Conservation (phyloP, 2,113 vertebrate genomes). For the Antennarius striatus region DNA sequence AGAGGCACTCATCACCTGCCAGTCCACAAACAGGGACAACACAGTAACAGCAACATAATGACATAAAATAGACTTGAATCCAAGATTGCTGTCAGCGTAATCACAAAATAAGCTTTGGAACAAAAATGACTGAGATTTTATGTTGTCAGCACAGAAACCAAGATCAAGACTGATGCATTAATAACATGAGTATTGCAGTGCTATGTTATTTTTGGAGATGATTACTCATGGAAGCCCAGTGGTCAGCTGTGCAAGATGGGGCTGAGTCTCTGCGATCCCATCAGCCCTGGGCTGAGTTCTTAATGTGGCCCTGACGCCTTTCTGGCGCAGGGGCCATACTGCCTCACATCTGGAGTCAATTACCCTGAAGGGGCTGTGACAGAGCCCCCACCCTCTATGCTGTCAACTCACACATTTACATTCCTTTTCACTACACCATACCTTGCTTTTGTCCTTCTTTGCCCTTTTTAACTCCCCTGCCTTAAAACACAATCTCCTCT, state of each 20-base stretch:
- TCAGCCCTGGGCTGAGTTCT: conserved; percentile 75
- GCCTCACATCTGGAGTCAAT: conserved; percentile 80
- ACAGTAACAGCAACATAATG: conserved; percentile 32
- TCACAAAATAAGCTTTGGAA: background rate
- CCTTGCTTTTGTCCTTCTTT: conserved; percentile 28
- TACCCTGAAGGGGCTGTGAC: conserved; percentile 75
- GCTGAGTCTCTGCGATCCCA: conserved; percentile 59
- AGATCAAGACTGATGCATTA: conserved; percentile 10
- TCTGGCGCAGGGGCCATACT: conserved; percentile 77
- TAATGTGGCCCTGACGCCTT: conserved; percentile 80
- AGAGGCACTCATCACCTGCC: conserved; percentile 17
- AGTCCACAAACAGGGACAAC: conserved; percentile 6
- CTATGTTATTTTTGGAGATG: conserved; percentile 37
- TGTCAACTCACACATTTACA: conserved; percentile 61
- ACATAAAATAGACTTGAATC: conserved; percentile 13
- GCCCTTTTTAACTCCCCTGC: background rate
- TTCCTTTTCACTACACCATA: conserved; percentile 60
- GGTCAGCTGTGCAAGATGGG: conserved; percentile 52
- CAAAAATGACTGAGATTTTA: conserved; percentile 11
- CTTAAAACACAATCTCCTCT: background rate
- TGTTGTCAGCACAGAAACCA: conserved; percentile 3
- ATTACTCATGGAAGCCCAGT: conserved; percentile 32
- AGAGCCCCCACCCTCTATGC: conserved; percentile 45
- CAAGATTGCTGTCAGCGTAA: conserved; percentile 30
- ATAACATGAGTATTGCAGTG: conserved; percentile 6